These are phyloP conservation scores for Danio albolineatus DNA, from an alignment of 2,797 vertebrate species.

Conservation along the genomic window DNA sequence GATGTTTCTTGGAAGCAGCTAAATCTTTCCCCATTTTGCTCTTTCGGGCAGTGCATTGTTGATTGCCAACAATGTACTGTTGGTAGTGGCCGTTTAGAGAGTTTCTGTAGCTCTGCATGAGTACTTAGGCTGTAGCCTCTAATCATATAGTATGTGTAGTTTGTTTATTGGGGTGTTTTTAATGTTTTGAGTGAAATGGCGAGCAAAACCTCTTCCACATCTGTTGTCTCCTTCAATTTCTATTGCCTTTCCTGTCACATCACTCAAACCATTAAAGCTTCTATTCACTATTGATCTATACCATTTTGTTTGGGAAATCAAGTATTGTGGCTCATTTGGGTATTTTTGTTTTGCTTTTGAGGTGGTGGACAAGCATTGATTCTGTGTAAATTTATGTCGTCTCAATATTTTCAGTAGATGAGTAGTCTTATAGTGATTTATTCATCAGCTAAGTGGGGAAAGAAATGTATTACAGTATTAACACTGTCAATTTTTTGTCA, in stretches of 20 bases:
- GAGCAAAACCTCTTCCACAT: slow-evolving; percentile 8
- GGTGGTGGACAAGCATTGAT: slow-evolving; percentile 19
- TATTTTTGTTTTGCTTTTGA: slow-evolving; percentile 10
- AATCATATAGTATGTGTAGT: slow-evolving; percentile 61
- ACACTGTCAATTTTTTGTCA: background rate
- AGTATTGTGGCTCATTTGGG: background rate
- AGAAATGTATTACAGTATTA: slow-evolving; percentile 46
- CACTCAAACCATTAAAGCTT: slow-evolving; percentile 62
- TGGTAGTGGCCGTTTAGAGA: slow-evolving; percentile 82
- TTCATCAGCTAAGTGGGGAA: slow-evolving; percentile 63
- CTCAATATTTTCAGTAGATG: slow-evolving; percentile 31
- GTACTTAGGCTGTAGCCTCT: slow-evolving; percentile 29
- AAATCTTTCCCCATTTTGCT: slow-evolving; percentile 79
- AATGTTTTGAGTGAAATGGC: slow-evolving; percentile 65
- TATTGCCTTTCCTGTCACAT: slow-evolving; percentile 48
- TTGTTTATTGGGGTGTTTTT: slow-evolving; percentile 56
- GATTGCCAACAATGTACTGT: slow-evolving; percentile 96
- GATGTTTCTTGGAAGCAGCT: slow-evolving; percentile 57
- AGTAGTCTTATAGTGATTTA: slow-evolving; percentile 30
- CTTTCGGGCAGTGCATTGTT: slow-evolving; percentile 94
- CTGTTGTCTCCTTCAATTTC: background rate
- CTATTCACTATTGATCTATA: slow-evolving; percentile 42
- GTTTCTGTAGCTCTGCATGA: slow-evolving; percentile 82
- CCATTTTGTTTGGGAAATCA: slow-evolving; percentile 8
- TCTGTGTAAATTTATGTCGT: background rate